Conservation (phyloP, 2,113 vertebrate genomes). For the Rhea americana region DNA sequence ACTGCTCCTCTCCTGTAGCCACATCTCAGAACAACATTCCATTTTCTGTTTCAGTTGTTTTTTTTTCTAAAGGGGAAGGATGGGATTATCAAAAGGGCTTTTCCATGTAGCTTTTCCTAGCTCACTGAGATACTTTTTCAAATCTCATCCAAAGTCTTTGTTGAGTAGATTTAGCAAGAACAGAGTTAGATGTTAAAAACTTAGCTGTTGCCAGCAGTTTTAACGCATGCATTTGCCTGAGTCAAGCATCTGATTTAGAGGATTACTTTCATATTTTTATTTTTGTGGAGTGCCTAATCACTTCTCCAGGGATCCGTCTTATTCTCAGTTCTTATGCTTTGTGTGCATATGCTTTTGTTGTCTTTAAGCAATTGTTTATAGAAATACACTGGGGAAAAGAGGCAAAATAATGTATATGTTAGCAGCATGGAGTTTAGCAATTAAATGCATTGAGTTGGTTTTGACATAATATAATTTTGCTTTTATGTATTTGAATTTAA, state of each 20-base stretch:
- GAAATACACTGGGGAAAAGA: neutral
- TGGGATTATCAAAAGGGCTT: neutral
- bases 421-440: neutral
- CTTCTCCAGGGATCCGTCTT: neutral
- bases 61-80: neutral
- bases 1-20: neutral
- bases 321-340: neutral
- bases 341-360: neutral
- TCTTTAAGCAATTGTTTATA: neutral
- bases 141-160: neutral
- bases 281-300: neutral
- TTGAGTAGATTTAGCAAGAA: neutral
- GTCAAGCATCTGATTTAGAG: neutral
- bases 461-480: accelerated
- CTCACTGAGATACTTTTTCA: neutral
- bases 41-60: neutral
- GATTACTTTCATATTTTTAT: neutral
- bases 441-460: neutral
- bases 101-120: neutral
- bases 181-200: neutral
- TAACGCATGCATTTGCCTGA: neutral
- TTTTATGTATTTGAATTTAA: neutral
- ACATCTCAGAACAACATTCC: neutral
- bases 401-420: neutral
- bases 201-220: neutral